Evolutionary conservation across 2,113 vertebrate species (phyloP), one percentile per base, ranked within the genome.

Genomic region (Corythornis vintsioides): DNA sequence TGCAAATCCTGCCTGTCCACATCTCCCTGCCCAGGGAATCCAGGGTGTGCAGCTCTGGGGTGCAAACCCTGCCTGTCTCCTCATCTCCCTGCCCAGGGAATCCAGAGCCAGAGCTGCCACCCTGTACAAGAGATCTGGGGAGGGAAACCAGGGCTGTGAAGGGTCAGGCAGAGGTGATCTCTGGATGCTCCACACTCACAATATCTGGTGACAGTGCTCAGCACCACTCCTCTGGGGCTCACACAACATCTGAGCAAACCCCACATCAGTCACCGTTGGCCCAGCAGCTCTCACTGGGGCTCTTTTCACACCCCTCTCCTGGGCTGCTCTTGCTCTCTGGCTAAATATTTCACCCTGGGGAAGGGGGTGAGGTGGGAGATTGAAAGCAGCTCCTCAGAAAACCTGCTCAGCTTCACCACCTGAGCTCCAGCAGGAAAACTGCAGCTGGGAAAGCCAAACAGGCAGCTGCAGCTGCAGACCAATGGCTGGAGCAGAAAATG

Each of bases 381-480:
- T 75, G 65, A 67, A 69, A 84, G 53, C 86, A 74, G 73, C 8
- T 81, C 48, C 53, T 61, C 66, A 31, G 15, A 42, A 95, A 86
- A 60, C 8, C 57, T 1, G 6, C 73, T 53, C 29, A 0, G n/a
- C 38, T 75, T 56, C 69, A 26, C 7, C 78, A 48, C n/a, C 21
- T 43, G 13, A 28, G 70, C 78, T 73, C 69, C 74, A 57, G 73
- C 80, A 78, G 83, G 75, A 57, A 84, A 61, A 67, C 18, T 38
- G 67, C 65, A 47, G 67, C 80, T 65, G 80, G 63, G 57, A n/a
- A 69, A 33, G 69, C 60, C 72, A 10, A 87, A 2, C 72, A 88
- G 65, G 31, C 65, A 66, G 64, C 35, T 91, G 82, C 88, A 94
- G 90, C 84, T 85, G 86, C 66, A 87, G 67, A 73, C 35, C 88